phyloP scores from a whole-genome alignment of 2,113 vertebrate genomes.

The Centropristis striata region DNA sequence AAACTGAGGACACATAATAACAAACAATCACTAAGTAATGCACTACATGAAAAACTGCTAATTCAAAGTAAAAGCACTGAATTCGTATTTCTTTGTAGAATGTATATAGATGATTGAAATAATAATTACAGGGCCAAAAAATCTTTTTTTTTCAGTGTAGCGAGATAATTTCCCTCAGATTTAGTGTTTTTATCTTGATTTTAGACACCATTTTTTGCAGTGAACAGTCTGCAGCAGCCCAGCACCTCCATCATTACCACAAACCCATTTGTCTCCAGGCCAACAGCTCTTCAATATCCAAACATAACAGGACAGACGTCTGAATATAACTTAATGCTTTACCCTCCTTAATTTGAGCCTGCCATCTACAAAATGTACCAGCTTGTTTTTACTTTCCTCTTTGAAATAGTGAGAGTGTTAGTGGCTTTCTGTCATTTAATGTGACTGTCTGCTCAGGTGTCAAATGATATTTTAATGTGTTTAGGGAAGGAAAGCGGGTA shows the following conservation, averaged over 20 bases:
- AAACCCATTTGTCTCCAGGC: conserved; percentile 19
- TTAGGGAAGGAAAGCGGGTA: conserved; percentile 40
- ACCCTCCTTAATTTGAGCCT: conserved; percentile 12
- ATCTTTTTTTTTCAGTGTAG: no score
- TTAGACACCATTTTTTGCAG: no score
- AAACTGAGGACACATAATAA: no score
- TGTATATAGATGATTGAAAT: no score
- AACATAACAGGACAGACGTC: conserved; percentile 45
- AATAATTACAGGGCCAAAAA: no score
- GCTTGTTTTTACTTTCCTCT: not conserved
- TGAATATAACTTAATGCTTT: conserved; percentile 23
- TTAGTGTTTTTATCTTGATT: no score
- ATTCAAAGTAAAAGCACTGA: no score
- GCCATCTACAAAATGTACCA: conserved; percentile 21
- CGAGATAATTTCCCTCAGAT: no score
- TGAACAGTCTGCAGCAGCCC: no score
- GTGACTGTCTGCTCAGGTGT: conserved; percentile 30
- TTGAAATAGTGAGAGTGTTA: not conserved
- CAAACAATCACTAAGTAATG: no score
- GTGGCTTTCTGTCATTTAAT: conserved; percentile 42
- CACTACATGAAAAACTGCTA: no score
- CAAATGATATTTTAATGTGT: conserved; percentile 61
- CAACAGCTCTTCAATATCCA: conserved; percentile 24
- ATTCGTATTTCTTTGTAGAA: no score
- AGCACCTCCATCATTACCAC: conserved; percentile 32